Evolutionary conservation across 2,888 invertebrate species (phyloP), one percentile per base, ranked within the genome.

Genomic region (Hofmannophila pseudospretella): DNA sequence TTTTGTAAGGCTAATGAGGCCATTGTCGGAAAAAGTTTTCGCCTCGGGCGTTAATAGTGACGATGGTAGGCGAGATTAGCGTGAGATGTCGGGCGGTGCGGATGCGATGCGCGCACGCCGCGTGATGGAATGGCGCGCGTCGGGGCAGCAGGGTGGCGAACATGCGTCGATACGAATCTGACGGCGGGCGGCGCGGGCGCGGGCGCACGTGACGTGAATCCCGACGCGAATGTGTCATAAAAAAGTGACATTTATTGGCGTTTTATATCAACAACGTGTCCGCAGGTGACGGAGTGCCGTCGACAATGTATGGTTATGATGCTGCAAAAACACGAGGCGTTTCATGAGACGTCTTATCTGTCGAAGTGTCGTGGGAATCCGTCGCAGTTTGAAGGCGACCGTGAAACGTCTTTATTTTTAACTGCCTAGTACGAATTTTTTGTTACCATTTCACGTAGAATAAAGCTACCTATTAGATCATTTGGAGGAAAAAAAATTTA

Each of bases 181-280:
- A 25, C 32, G 32, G 62, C 72, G 16, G 76, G 14, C 32, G 32
- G 62, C 72, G 16, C 16, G 16, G 66, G 58, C 68, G 62, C 67
- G 54, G 42, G 59, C 76, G 82, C 79, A 76, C 85, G 85, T 85
- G 84, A 85, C 77, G 45, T 64, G 84, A 76, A 76, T 81, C 56
- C 58, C 55, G 54, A 67, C 58, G 65, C 61, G 67, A 61, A 63
- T 57, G 70, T 62, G 66, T 79, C 80, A 84, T 84, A 85, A 86
- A 85, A 82, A 84, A 81, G 81, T 84, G 85, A 84, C 85, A 74
- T 82, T 86, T 84, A 86, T 82, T 84, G 79, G 80, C 74, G 67
- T 77, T 82, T 86, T 82, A 85, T 84, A 81, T 78, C 81, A 84
- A 77, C 78, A 68, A 74, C 76, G 79, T 78, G 81, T 68, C 62